These are phyloP conservation scores for Megalurothrips usitatus DNA, from an alignment of 2,888 invertebrate genomes.

Conservation along the genomic window DNA sequence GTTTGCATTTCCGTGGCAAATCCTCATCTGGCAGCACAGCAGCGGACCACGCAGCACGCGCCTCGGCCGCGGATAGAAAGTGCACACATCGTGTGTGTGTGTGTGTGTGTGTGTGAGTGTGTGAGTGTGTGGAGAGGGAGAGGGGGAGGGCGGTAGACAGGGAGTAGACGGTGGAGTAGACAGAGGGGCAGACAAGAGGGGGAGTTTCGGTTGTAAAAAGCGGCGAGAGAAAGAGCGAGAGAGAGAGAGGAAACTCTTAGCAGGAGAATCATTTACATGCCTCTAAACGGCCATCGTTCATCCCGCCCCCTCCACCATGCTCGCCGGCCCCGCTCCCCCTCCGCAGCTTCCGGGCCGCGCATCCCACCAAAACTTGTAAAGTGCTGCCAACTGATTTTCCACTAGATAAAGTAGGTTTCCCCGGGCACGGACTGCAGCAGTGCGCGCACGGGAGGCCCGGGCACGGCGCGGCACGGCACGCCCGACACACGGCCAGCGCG, in stretches of 20 bases:
- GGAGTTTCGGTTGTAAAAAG: not conserved
- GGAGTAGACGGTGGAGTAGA: not conserved
- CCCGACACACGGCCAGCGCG: not conserved
- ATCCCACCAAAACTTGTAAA: not conserved
- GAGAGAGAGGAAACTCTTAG: not conserved
- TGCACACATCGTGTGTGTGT: too few species aligned
- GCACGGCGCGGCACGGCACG: not conserved
- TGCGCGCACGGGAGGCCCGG: not conserved
- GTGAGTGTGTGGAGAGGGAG: too few species aligned
- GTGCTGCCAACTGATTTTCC: conserved; percentile 26
- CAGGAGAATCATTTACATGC: not conserved
- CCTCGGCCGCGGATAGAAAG: not conserved
- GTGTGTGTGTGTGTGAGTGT: too few species aligned
- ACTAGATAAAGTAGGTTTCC: not conserved
- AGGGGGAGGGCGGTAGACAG: too few species aligned
- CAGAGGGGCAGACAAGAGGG: not conserved
- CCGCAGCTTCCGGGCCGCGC: not conserved
- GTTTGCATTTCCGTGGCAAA: too few species aligned
- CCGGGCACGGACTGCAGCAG: not conserved
- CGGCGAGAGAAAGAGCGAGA: not conserved
- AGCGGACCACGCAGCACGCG: not conserved
- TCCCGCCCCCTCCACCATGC: not conserved
- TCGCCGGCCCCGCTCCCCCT: not conserved
- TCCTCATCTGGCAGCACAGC: not conserved
- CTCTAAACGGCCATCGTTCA: not conserved